A percentile compares a stretch with the other conserved stretches of the same genome.
Conservation (phyloP, 2,113 vertebrate species). For the Centrocercus urophasianus region DNA sequence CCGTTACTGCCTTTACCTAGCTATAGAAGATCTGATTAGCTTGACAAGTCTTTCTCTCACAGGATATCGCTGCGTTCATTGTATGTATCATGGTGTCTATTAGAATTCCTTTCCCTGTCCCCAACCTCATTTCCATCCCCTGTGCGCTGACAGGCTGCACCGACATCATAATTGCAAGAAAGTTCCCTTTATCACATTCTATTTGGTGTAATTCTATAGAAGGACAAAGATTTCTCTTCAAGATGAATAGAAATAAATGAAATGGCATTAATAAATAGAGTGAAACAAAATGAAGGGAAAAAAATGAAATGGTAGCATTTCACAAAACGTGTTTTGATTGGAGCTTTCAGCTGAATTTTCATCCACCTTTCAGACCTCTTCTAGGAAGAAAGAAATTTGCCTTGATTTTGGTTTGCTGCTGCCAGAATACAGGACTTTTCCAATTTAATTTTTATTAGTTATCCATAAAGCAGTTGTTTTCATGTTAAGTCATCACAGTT, state of each 20-base stretch:
- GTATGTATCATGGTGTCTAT: constrained; percentile 85
- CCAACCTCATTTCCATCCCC: constrained; percentile 85
- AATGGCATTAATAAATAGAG: constrained; percentile 82
- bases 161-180: constrained; percentile 86
- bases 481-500: constrained; percentile 78
- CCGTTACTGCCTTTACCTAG: constrained; percentile 79
- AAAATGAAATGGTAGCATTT: constrained; percentile 71
- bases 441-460: constrained; percentile 84
- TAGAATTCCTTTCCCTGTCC: constrained; percentile 84
- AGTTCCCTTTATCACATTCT: constrained; percentile 86
- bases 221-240: constrained; percentile 84
- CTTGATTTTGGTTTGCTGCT: constrained; percentile 73
- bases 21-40: constrained; percentile 88
- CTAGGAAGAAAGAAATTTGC: constrained; percentile 68
- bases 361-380: constrained; percentile 72
- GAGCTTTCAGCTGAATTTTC: constrained; percentile 76
- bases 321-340: constrained; percentile 80
- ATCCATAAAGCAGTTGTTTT: constrained; percentile 76
- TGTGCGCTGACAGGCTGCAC: constrained; percentile 80
- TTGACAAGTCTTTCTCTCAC: constrained; percentile 85
- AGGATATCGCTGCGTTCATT: constrained; percentile 81
- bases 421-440: constrained; percentile 63
- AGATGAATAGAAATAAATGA: constrained; percentile 83
- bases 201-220: constrained; percentile 85
- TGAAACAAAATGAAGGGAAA: constrained; percentile 78